These are phyloP conservation scores for Bombylius discolor DNA, from an alignment of 2,888 invertebrate genomes.

Conservation along the genomic window DNA sequence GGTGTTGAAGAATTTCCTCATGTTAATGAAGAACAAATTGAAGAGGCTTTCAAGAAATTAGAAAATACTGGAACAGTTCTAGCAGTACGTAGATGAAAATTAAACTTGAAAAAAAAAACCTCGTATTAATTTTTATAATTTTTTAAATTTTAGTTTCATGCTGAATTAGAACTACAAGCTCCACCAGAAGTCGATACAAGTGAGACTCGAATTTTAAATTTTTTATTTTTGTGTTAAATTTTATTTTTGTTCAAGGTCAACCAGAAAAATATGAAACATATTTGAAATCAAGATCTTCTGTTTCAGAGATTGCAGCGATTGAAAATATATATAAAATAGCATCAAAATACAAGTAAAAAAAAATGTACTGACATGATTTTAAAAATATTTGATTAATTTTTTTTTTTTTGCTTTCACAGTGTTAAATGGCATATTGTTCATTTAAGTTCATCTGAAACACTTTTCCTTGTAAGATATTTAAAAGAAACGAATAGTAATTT, in stretches of 20 bases:
- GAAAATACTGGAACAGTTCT: slow-evolving; percentile 45
- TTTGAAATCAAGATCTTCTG: slow-evolving; percentile 44
- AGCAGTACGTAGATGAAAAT: slow-evolving; percentile 38
- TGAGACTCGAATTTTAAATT: background rate
- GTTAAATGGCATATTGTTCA: slow-evolving; percentile 52
- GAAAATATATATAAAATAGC: slow-evolving; percentile 42
- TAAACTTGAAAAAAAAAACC: background rate
- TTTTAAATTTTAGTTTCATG: slow-evolving; percentile 44
- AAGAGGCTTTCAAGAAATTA: slow-evolving; percentile 42
- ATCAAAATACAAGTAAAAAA: slow-evolving; percentile 37
- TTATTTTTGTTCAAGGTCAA: slow-evolving; percentile 26
- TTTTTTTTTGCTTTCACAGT: slow-evolving; percentile 23
- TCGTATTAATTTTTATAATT: background rate
- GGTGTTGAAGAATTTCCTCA: slow-evolving; percentile 53
- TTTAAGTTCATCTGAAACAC: slow-evolving; percentile 45
- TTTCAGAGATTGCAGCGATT: slow-evolving; percentile 50
- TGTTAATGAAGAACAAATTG: slow-evolving; percentile 41
- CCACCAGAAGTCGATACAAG: slow-evolving; percentile 8
- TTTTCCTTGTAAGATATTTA: slow-evolving; percentile 40
- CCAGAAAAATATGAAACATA: slow-evolving; percentile 47
- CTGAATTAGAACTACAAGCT: slow-evolving; percentile 43
- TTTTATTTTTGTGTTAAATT: no score
- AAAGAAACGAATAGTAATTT: slow-evolving; percentile 39
- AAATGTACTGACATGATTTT: no score
- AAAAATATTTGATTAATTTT: background rate